Conservation (phyloP, 2,113 vertebrate species). For the Bujurquina vittata region DNA sequence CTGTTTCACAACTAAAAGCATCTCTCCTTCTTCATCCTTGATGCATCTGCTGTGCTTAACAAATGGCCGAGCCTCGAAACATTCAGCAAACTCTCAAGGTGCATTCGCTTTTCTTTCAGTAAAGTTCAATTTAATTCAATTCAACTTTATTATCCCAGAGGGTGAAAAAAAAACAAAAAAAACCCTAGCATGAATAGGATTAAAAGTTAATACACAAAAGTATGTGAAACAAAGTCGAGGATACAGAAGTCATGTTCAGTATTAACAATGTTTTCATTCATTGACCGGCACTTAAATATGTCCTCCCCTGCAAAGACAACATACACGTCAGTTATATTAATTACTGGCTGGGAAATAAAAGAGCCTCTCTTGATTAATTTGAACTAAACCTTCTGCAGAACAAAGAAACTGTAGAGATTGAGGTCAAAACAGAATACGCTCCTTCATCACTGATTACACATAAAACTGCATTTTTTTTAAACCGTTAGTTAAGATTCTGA, state of each 20-base stretch:
- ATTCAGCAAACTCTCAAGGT: constrained; percentile 48
- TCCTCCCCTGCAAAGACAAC: neutral
- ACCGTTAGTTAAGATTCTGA: neutral
- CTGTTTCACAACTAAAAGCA: constrained; percentile 67
- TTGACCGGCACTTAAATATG: neutral
- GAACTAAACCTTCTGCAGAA: neutral
- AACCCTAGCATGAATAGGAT: neutral
- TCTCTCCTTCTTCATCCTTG: constrained; percentile 56
- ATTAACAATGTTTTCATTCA: neutral
- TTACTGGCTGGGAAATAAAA: constrained; percentile 18
- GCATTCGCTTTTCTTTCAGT: constrained; percentile 30
- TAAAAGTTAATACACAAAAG: constrained; percentile 28
- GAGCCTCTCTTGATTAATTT: neutral
- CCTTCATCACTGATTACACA: neutral
- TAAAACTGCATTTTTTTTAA: neutral
- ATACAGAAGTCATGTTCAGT: neutral
- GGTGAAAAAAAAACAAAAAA: neutral
- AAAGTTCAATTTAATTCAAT: constrained; percentile 9
- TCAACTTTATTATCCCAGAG: constrained; percentile 36
- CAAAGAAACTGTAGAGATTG: neutral
- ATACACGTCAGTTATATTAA: neutral
- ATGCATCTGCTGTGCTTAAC: constrained; percentile 46
- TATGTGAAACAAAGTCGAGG: constrained; percentile 19
- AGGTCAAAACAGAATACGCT: neutral
- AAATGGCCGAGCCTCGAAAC: constrained; percentile 40